phyloP scores from a whole-genome alignment of 2,113 vertebrate species.

The Anser brachyrhynchus region DNA sequence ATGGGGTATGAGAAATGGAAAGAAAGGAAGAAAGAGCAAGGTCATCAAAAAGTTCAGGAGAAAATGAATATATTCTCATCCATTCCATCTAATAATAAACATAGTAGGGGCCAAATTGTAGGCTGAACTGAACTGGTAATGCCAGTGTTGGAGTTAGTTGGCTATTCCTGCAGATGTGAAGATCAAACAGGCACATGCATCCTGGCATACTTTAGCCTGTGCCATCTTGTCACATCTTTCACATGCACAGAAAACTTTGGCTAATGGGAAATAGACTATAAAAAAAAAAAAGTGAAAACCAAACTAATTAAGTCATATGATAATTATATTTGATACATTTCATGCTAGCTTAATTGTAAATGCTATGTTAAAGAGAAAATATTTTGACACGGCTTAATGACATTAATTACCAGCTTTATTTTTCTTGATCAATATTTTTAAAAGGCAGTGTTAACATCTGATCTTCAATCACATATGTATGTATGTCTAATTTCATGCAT shows the following conservation, averaged over 20 bases:
- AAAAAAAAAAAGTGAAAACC: neutral
- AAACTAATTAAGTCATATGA: neutral
- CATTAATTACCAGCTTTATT: neutral
- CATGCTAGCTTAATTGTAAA: neutral
- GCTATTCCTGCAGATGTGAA: neutral
- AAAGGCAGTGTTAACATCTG: neutral
- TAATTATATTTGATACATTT: neutral
- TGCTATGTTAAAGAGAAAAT: neutral
- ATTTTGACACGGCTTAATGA: neutral
- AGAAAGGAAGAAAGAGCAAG: conserved; percentile 49
- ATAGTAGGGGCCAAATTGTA: neutral
- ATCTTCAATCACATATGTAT: neutral
- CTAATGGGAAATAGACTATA: neutral
- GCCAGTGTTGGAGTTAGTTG: neutral
- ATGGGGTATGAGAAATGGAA: conserved; percentile 22
- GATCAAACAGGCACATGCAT: neutral
- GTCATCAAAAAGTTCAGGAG: conserved; percentile 45
- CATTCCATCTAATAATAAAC: conserved; percentile 48
- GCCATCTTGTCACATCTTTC: neutral
- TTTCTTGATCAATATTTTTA: neutral
- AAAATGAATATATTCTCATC: neutral
- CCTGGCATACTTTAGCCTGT: neutral
- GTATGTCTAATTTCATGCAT: neutral
- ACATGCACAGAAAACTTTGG: neutral
- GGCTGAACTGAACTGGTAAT: conserved; percentile 11